These are phyloP conservation scores for Peromyscus nudipes DNA, from an alignment of 2,797 vertebrate species.

Conservation along the genomic window DNA sequence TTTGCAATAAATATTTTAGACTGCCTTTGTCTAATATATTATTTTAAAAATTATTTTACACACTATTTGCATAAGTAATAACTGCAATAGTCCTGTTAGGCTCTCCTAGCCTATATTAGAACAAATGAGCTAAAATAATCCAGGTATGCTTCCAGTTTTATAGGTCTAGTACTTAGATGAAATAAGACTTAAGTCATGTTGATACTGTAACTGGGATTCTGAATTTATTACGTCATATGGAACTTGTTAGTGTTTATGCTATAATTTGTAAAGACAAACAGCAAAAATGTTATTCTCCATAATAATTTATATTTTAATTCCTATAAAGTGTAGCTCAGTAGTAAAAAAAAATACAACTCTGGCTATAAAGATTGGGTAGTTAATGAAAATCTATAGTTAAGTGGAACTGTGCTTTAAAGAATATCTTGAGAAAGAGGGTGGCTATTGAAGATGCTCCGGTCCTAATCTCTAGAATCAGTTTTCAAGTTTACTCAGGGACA, in stretches of 20 bases:
- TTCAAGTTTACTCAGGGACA: not conserved
- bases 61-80: not conserved
- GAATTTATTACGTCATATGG: not conserved
- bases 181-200: not conserved
- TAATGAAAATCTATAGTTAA: constrained; percentile 10
- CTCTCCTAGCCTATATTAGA: not conserved
- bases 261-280: not conserved
- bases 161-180: not conserved
- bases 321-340: not conserved
- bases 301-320: not conserved
- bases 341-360: not conserved
- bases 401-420: not conserved
- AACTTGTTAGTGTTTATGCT: not conserved
- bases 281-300: not conserved
- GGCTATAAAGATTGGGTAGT: not conserved
- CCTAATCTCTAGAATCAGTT: not conserved
- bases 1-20: not conserved
- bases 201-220: not conserved
- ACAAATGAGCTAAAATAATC: not conserved
- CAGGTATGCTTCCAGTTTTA: not conserved
- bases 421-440: not conserved
- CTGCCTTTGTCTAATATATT: not conserved
- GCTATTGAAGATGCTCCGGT: not conserved
- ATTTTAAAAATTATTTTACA: not conserved
- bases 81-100: not conserved